Evolutionary conservation across 2,888 invertebrate species (phyloP).

Genomic region (Zygothrica quintamaculata): DNA sequence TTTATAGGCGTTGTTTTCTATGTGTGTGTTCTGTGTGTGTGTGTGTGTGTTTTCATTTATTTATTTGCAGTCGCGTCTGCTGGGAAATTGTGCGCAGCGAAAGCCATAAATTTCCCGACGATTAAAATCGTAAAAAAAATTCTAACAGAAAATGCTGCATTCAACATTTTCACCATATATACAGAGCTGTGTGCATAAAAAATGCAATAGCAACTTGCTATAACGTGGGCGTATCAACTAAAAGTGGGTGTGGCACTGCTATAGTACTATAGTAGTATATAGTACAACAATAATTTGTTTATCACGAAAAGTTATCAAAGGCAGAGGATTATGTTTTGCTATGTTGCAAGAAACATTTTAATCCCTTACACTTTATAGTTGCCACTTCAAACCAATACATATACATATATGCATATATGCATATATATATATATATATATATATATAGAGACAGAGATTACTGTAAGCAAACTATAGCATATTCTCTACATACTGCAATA

Average conservation of each 20-base stretch:
- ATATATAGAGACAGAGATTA: too few species aligned
- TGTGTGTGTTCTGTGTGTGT: slow-evolving; percentile 23
- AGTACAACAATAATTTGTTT: too few species aligned
- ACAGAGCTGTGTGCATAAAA: neutral
- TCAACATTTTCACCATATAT: slow-evolving; percentile 30
- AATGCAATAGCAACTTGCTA: neutral
- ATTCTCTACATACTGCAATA: too few species aligned
- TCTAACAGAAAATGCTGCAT: slow-evolving; percentile 47
- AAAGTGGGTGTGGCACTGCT: neutral
- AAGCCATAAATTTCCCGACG: slow-evolving; percentile 77
- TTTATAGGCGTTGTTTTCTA: slow-evolving; percentile 57
- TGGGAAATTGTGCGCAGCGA: slow-evolving; percentile 69
- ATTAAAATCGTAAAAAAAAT: slow-evolving; percentile 79
- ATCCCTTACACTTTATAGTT: neutral
- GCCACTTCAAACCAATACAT: neutral
- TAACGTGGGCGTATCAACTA: neutral
- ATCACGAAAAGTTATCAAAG: too few species aligned
- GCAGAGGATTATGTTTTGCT: too few species aligned
- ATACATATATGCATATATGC: neutral
- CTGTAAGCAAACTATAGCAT: too few species aligned
- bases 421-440: neutral
- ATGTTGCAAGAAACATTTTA: neutral
- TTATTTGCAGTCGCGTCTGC: slow-evolving; percentile 57
- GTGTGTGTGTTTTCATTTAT: slow-evolving; percentile 64
- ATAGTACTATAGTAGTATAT: too few species aligned